Base-by-base conservation (phyloP, 1,140 invertebrate genomes). In the Uloborus diversus region DNA sequence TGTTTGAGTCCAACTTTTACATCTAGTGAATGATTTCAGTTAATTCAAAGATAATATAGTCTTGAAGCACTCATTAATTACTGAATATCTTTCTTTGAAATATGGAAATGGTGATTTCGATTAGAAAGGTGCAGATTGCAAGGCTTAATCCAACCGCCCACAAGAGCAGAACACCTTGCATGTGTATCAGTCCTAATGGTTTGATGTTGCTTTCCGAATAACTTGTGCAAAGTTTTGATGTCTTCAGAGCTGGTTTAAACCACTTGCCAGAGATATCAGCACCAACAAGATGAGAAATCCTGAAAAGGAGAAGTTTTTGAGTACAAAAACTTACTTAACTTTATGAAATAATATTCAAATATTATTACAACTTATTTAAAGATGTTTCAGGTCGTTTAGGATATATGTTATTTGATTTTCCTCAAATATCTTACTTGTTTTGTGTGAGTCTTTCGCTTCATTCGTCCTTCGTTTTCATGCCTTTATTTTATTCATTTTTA, bases 191-290 rank as follows among this genome's bases (percentile, higher is more conserved):
- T 11, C 37, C 11, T 9, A 76, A 49, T 25, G 73, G 73, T 37
- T 76, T 65, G 11, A 76, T 42, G 1, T 33, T 30, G n/a, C 56
- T 76, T 53, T 76, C 62, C 1, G 32, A 53, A 33, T 76, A 76
- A 17, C 62, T 76, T 1, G 59, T 64, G n/a, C 73, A 76, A 1
- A 76, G 25, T 7, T 28, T 7, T 20, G 32, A 25, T 27, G 11
- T 32, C 13, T 56, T 1, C 1, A 35, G 27, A 1, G 65, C 27
- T 1, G 73, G 14, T 23, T 76, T 76, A 14, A 76, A 65, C 73
- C 73, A 76, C 13, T 65, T 76, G 3, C 73, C 73, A n/a, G 14
- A 20, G 20, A 76, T 65, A 3, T 76, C 73, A 11, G 13, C 59
- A n/a, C n/a, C 73, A 28, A 76, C n/a, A 0, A 76, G 30, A 3